Conservation (phyloP, 2,888 invertebrate species). For the Adelphocoris suturalis region DNA sequence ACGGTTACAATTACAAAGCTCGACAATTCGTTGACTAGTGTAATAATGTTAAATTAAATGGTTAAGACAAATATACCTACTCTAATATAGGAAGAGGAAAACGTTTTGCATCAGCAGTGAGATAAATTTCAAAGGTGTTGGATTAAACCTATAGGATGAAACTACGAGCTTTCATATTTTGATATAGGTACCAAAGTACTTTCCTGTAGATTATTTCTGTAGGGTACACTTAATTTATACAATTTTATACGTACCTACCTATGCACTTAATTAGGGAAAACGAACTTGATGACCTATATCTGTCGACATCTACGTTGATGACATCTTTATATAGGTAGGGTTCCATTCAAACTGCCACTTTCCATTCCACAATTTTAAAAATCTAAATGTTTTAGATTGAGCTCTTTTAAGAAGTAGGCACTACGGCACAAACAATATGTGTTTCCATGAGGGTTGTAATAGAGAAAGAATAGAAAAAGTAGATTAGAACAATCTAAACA, state of each 20-base stretch:
- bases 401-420: conserved; percentile 7
- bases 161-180: too few species aligned
- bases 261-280: too few species aligned
- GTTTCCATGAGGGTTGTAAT: not conserved
- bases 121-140: not conserved
- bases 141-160: too few species aligned
- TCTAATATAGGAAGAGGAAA: conserved; percentile 1
- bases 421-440: not conserved
- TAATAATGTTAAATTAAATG: not conserved
- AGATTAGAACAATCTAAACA: not conserved
- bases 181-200: too few species aligned
- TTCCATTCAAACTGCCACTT: too few species aligned
- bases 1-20: not conserved
- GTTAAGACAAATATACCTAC: not conserved
- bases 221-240: too few species aligned
- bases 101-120: not conserved
- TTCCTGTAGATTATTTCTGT: too few species aligned
- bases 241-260: too few species aligned
- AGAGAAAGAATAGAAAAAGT: not conserved
- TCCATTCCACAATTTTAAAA: too few species aligned
- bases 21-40: conserved; percentile 2
- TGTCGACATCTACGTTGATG: too few species aligned
- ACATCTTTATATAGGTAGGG: too few species aligned
- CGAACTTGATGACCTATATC: too few species aligned
- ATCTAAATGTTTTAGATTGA: not conserved